phyloP scores from a whole-genome alignment of 2,888 invertebrate species.

The Troides helena region DNA sequence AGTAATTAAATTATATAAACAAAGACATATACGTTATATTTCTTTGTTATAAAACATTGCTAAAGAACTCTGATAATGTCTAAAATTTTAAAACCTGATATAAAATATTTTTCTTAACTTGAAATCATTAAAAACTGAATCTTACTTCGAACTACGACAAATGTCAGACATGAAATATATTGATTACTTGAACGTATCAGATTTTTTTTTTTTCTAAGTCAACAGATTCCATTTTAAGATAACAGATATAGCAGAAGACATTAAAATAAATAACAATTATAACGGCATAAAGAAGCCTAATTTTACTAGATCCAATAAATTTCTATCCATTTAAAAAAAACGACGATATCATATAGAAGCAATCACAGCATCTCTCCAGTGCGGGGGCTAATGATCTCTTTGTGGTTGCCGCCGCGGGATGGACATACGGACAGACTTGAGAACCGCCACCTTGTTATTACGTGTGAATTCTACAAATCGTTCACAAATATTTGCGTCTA shows the following conservation, averaged over 20 bases:
- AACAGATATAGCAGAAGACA: conserved; percentile 16
- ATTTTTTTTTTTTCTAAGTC: neutral
- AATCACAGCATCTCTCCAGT: conserved; percentile 62
- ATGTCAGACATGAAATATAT: neutral
- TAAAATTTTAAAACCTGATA: neutral
- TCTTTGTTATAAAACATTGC: neutral
- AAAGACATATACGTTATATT: too few relatives aligned
- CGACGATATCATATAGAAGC: conserved; percentile 56
- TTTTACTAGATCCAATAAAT: conserved; percentile 31
- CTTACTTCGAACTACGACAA: neutral
- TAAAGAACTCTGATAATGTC: neutral
- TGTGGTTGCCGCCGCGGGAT: conserved; percentile 56
- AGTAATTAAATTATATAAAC: too few relatives aligned
- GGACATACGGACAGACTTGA: conserved; percentile 49
- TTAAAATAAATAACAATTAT: conserved; percentile 32
- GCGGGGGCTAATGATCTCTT: conserved; percentile 65
- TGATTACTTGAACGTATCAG: neutral
- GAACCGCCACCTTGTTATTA: conserved; percentile 70
- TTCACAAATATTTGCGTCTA: conserved; percentile 80
- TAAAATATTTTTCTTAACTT: neutral
- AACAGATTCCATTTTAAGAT: neutral
- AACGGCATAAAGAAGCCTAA: conserved; percentile 33
- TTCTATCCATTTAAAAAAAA: conserved; percentile 33
- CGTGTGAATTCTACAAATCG: conserved; percentile 79
- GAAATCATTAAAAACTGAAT: neutral